Conservation (phyloP, 2,888 invertebrate genomes). For the Dryadula phaetusa region DNA sequence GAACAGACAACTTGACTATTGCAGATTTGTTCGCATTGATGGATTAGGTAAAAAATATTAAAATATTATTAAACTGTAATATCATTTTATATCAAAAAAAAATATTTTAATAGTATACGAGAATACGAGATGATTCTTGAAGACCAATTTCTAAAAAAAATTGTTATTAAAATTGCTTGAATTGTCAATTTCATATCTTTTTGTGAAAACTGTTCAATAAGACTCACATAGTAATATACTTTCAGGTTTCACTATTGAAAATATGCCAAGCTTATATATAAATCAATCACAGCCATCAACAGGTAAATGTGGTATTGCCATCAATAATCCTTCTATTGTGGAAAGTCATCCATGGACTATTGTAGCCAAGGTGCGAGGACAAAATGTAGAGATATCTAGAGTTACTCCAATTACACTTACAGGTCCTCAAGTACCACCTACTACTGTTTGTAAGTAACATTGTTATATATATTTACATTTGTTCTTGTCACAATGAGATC, state of each 20-base stretch:
- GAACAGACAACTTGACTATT: slow-evolving; percentile 62
- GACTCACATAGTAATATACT: not conserved
- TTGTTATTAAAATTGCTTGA: too few relatives aligned
- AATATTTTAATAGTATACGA: too few relatives aligned
- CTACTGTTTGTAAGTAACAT: slow-evolving; percentile 11
- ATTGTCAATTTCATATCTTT: too few relatives aligned
- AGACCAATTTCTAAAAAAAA: too few relatives aligned
- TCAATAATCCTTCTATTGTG: slow-evolving; percentile 51
- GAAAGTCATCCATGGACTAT: slow-evolving; percentile 69
- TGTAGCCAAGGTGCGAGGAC: slow-evolving; percentile 57
- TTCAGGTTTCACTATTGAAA: slow-evolving; percentile 63
- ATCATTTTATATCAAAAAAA: not conserved
- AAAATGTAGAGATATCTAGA: slow-evolving; percentile 55
- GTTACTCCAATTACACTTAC: slow-evolving; percentile 48
- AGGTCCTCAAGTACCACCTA: slow-evolving; percentile 3
- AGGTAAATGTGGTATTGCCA: slow-evolving; percentile 56
- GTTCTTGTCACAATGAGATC: not conserved
- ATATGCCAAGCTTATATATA: slow-evolving; percentile 53
- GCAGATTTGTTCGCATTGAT: slow-evolving; percentile 71
- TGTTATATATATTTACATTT: not conserved
- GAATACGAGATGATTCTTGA: too few relatives aligned
- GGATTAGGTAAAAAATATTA: slow-evolving; percentile 60
- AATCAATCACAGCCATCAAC: slow-evolving; percentile 37
- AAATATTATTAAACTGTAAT: not conserved
- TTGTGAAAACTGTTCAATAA: not conserved